These are phyloP conservation scores for Serranus cabrilla DNA, from an alignment of 2,797 vertebrate genomes.

Conservation along the genomic window DNA sequence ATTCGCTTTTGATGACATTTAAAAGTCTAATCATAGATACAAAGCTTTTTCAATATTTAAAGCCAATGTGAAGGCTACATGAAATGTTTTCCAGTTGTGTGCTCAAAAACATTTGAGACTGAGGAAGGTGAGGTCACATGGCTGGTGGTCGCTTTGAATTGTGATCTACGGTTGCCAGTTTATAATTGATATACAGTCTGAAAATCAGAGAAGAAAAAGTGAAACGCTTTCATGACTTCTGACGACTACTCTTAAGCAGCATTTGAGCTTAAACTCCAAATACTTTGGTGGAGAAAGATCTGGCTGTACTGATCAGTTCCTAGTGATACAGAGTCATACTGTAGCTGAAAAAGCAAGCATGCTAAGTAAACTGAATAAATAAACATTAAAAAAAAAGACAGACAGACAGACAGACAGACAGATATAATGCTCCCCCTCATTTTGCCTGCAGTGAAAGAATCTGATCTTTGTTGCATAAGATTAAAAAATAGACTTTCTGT, in stretches of 20 bases:
- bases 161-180: conserved; percentile 15
- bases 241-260: not conserved
- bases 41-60: conserved; percentile 26
- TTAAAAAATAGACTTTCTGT: conserved; percentile 77
- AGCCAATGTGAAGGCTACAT: conserved; percentile 8
- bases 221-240: conserved; percentile 10
- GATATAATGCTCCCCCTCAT: conserved; percentile 27
- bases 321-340: conserved; percentile 26
- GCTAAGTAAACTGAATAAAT: conserved; percentile 65
- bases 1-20: conserved; percentile 16
- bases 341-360: conserved; percentile 42
- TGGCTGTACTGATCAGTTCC: conserved; percentile 24
- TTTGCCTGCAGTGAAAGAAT: conserved; percentile 57
- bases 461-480: conserved; percentile 71
- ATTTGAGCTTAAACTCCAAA: conserved; percentile 12
- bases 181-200: conserved; percentile 3
- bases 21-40: conserved; percentile 18
- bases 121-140: not conserved
- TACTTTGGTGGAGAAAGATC: conserved; percentile 1
- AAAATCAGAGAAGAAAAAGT: conserved; percentile 15
- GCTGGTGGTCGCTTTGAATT: not conserved
- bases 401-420: conserved; percentile 29
- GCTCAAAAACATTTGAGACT: not conserved
- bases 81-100: conserved; percentile 4
- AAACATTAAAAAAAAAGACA: conserved; percentile 47